These are phyloP conservation scores for Adelphocoris suturalis DNA, from an alignment of 2,888 invertebrate species.

Conservation along the genomic window DNA sequence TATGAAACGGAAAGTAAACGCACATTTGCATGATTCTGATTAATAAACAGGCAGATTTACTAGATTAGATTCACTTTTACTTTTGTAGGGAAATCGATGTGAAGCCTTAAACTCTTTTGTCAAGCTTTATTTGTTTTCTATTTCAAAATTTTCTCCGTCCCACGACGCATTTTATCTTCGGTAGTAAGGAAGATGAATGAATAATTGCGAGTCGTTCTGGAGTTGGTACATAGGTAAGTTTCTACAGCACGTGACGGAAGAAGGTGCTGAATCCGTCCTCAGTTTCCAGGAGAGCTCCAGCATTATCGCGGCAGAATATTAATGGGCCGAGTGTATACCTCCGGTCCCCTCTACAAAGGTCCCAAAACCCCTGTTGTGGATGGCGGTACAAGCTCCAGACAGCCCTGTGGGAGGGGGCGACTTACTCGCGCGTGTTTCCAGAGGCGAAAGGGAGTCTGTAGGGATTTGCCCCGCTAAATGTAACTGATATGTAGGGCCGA, in stretches of 20 bases:
- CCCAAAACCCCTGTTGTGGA: background rate
- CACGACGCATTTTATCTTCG: too few species aligned
- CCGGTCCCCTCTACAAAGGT: background rate
- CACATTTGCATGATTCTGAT: too few species aligned
- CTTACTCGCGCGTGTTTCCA: background rate
- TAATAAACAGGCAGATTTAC: too few species aligned
- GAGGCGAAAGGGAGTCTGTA: background rate
- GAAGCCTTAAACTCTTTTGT: too few species aligned
- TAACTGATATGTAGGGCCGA: background rate
- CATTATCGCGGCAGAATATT: conserved; percentile 14
- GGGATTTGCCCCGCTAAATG: conserved; percentile 21
- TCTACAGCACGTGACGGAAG: background rate
- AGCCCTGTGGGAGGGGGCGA: conserved; percentile 10
- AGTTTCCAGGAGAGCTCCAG: background rate
- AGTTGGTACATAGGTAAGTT: background rate
- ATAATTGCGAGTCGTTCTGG: background rate
- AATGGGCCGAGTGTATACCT: background rate
- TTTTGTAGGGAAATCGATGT: too few species aligned
- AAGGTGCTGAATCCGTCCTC: background rate
- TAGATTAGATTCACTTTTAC: too few species aligned
- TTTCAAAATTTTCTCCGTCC: too few species aligned
- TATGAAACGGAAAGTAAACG: too few species aligned
- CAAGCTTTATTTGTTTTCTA: too few species aligned
- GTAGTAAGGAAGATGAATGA: too few species aligned
- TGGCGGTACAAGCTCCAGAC: background rate